Percentiles rank a stretch among this genome's conserved stretches.
Conservation (phyloP, 2,888 invertebrate species). For the Eilema sororculum region DNA sequence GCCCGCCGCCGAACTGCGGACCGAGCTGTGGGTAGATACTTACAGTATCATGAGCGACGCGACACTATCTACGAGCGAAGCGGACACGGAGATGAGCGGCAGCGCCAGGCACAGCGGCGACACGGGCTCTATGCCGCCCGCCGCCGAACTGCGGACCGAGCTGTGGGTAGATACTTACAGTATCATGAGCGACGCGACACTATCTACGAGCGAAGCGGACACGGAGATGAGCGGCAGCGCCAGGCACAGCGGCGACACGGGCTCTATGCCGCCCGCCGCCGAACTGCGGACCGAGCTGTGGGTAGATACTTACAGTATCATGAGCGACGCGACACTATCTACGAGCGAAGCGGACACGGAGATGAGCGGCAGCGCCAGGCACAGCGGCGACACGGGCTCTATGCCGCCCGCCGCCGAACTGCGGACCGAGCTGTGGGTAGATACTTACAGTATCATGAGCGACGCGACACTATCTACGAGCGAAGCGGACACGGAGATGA, state of each 20-base stretch:
- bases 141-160: neutral
- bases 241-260: constrained; percentile 43
- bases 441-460: constrained; percentile 68
- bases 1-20: neutral
- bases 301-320: constrained; percentile 64
- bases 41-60: constrained; percentile 68
- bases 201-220: constrained; percentile 64
- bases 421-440: neutral
- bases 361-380: constrained; percentile 53
- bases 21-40: constrained; percentile 41
- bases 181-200: constrained; percentile 62
- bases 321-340: constrained; percentile 63
- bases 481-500: constrained; percentile 54
- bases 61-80: constrained; percentile 56
- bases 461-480: constrained; percentile 62
- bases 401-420: neutral
- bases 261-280: constrained; percentile 4
- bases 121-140: constrained; percentile 14
- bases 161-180: constrained; percentile 58
- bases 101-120: constrained; percentile 49
- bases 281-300: neutral
- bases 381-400: constrained; percentile 33
- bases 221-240: constrained; percentile 49
- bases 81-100: constrained; percentile 51
- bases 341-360: constrained; percentile 57